phyloP scores from a whole-genome alignment of 2,797 vertebrate species.

The Antennarius maculatus region DNA sequence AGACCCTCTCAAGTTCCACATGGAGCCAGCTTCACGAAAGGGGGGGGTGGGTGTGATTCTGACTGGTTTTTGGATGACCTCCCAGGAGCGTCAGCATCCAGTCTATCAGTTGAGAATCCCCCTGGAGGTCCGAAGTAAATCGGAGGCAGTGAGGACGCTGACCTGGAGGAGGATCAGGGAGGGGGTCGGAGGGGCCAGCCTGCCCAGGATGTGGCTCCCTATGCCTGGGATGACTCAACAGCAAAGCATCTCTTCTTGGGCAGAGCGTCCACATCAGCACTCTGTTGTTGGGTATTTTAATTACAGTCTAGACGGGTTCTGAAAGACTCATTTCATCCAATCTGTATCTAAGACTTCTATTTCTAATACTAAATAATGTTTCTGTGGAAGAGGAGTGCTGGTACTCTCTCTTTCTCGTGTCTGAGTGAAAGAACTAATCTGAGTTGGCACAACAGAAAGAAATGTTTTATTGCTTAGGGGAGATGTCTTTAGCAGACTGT shows the following conservation, averaged over 20 bases:
- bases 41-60: not conserved
- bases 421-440: slow-evolving; percentile 9
- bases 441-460: slow-evolving; percentile 20
- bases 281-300: slow-evolving; percentile 52
- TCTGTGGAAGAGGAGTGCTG: not conserved
- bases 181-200: slow-evolving; percentile 58
- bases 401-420: not conserved
- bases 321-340: slow-evolving; percentile 17
- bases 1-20: slow-evolving; percentile 47
- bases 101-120: slow-evolving; percentile 17
- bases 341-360: not conserved
- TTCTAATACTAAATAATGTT: not conserved
- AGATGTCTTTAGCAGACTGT: slow-evolving; percentile 64
- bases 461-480: slow-evolving; percentile 44
- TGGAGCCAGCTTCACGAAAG: slow-evolving; percentile 38
- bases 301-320: slow-evolving; percentile 31
- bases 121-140: slow-evolving; percentile 41
- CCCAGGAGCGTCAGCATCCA: slow-evolving; percentile 39
- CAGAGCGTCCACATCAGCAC: slow-evolving; percentile 69
- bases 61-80: slow-evolving; percentile 43
- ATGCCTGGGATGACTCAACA: slow-evolving; percentile 78
- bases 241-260: slow-evolving; percentile 71
- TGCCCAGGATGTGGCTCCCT: slow-evolving; percentile 64
- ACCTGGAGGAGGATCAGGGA: slow-evolving; percentile 48
- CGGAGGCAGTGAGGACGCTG: slow-evolving; percentile 42